Percentiles rank a stretch among this genome's conserved stretches.
These are phyloP conservation scores for Leptobrachium ailaonicum DNA, from an alignment of 2,113 vertebrate genomes.

Conservation along the genomic window DNA sequence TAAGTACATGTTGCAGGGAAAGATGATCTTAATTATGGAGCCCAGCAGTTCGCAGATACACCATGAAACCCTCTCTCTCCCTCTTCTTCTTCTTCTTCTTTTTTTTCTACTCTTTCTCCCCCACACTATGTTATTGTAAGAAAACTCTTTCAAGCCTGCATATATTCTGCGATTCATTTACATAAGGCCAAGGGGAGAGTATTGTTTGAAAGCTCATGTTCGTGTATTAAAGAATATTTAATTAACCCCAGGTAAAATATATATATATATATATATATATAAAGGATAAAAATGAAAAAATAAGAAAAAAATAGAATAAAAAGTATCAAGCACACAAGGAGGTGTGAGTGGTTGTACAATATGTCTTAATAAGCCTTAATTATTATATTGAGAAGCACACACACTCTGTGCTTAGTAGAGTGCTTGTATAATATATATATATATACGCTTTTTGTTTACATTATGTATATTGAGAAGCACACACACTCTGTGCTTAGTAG, in stretches of 20 bases:
- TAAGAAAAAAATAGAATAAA: not conserved
- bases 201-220: conserved; percentile 8
- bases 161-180: not conserved
- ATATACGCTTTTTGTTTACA: too few species aligned
- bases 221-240: conserved; percentile 8
- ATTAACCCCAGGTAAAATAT: conserved; percentile 5
- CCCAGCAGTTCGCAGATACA: conserved; percentile 52
- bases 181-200: not conserved
- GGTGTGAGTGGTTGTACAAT: too few species aligned
- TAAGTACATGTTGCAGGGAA: conserved; percentile 64
- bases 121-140: conserved; percentile 30
- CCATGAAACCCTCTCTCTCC: conserved; percentile 56
- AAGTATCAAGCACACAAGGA: too few species aligned
- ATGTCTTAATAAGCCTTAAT: too few species aligned
- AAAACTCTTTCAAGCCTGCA: conserved; percentile 28
- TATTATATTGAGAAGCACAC: too few species aligned
- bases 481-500: too few species aligned
- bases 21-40: conserved; percentile 60
- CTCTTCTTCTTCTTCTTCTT: conserved; percentile 57
- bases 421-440: too few species aligned
- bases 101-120: conserved; percentile 25
- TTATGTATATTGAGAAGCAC: too few species aligned
- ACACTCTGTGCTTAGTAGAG: too few species aligned
- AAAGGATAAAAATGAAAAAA: too few species aligned
- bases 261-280: too few species aligned